Evolutionary conservation across 2,888 invertebrate genomes (phyloP).

Genomic region (Sclerodermus sp.): DNA sequence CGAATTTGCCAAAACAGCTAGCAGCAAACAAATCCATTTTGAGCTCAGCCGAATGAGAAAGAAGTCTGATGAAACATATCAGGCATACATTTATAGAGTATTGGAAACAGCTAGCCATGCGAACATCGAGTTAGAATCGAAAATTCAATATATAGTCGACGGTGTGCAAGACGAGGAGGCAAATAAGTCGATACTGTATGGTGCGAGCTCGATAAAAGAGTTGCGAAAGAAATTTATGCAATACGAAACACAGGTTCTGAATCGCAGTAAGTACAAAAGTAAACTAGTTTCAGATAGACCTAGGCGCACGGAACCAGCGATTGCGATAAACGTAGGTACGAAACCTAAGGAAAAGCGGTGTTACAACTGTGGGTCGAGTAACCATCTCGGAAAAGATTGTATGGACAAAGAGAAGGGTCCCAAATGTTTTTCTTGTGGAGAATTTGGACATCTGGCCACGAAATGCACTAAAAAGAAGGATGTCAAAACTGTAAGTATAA

Average conservation of each 20-base stretch:
- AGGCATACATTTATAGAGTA: constrained; percentile 17
- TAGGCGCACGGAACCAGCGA: too few relatives aligned
- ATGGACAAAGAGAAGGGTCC: constrained; percentile 14
- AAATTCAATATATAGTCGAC: constrained; percentile 21
- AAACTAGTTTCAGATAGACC: not conserved
- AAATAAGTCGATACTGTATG: constrained; percentile 16
- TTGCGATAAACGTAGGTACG: too few relatives aligned
- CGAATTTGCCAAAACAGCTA: constrained; percentile 1
- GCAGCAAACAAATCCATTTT: constrained; percentile 3
- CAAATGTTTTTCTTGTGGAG: constrained; percentile 19
- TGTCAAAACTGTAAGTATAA: too few relatives aligned
- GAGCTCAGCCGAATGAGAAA: constrained; percentile 3
- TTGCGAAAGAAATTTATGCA: constrained; percentile 11
- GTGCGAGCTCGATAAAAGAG: constrained; percentile 12
- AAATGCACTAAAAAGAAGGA: too few relatives aligned
- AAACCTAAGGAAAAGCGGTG: not conserved
- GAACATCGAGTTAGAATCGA: constrained; percentile 12
- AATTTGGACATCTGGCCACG: constrained; percentile 18
- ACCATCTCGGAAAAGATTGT: constrained; percentile 13
- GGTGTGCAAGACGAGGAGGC: constrained; percentile 13
- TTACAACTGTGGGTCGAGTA: not conserved
- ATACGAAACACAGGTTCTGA: constrained; percentile 1
- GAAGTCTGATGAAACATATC: constrained; percentile 3
- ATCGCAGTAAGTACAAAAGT: not conserved
- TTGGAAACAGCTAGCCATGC: constrained; percentile 18